Evolutionary conservation across 2,113 vertebrate genomes (phyloP).

Genomic region (Peucedramus taeniatus): DNA sequence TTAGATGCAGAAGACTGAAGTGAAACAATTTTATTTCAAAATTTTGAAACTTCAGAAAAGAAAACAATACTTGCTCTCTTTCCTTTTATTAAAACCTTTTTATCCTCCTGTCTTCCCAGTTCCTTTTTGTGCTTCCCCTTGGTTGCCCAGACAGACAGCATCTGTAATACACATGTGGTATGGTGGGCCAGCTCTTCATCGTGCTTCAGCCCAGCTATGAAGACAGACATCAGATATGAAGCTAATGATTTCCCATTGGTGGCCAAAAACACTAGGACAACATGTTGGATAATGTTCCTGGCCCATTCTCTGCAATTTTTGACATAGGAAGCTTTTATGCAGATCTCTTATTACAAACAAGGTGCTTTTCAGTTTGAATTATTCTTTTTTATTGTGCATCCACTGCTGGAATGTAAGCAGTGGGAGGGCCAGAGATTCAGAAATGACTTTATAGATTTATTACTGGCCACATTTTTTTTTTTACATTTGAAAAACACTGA

Average conservation of each 20-base stretch:
- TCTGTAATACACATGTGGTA: accelerated
- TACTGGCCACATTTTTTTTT: neutral
- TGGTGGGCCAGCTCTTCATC: neutral
- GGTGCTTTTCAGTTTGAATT: neutral
- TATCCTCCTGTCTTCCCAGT: neutral
- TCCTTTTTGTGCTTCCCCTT: neutral
- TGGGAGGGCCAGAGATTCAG: neutral
- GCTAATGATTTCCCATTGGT: neutral
- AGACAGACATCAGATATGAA: neutral
- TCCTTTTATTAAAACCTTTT: neutral
- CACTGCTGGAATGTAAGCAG: neutral
- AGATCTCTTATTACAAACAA: neutral
- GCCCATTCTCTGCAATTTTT: neutral
- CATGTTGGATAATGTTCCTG: neutral
- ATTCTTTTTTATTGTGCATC: neutral
- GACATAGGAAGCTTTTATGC: neutral
- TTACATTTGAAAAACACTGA: neutral
- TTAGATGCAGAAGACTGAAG: neutral
- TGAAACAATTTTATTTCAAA: neutral
- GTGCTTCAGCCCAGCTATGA: neutral
- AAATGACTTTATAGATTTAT: neutral
- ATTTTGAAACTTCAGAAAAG: neutral
- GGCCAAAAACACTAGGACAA: neutral
- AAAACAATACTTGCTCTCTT: neutral
- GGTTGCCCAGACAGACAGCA: neutral